These are phyloP conservation scores for Pangasianodon hypophthalmus DNA, from an alignment of 2,113 vertebrate species.

Conservation along the genomic window DNA sequence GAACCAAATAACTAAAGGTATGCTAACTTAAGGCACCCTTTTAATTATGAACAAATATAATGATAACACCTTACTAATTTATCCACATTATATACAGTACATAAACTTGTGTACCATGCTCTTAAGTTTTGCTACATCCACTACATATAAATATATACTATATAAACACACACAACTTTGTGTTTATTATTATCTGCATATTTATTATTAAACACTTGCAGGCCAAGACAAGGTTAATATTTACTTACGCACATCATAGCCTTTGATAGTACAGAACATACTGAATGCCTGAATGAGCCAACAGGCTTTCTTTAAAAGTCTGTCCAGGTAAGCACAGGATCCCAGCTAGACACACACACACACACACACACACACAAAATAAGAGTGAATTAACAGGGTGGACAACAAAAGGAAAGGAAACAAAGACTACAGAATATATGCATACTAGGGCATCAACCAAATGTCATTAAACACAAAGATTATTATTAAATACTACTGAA, in stretches of 20 bases:
- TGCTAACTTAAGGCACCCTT: neutral
- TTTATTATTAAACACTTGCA: neutral
- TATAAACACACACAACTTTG: neutral
- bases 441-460: neutral
- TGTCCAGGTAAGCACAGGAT: constrained; percentile 71
- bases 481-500: neutral
- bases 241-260: constrained; percentile 72
- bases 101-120: neutral
- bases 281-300: constrained; percentile 77
- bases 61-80: neutral
- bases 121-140: neutral
- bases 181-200: neutral
- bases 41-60: neutral
- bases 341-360: constrained; percentile 66
- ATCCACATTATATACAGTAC: neutral
- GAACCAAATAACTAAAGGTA: neutral
- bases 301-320: constrained; percentile 69
- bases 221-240: neutral
- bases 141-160: neutral
- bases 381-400: neutral
- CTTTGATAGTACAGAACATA: constrained; percentile 77
- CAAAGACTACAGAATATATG: neutral
- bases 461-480: neutral
- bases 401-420: too few relatives aligned
- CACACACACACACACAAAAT: neutral